Conservation (phyloP, 2,113 vertebrate genomes). For the Sinocyclocheilus maitianheensis region DNA sequence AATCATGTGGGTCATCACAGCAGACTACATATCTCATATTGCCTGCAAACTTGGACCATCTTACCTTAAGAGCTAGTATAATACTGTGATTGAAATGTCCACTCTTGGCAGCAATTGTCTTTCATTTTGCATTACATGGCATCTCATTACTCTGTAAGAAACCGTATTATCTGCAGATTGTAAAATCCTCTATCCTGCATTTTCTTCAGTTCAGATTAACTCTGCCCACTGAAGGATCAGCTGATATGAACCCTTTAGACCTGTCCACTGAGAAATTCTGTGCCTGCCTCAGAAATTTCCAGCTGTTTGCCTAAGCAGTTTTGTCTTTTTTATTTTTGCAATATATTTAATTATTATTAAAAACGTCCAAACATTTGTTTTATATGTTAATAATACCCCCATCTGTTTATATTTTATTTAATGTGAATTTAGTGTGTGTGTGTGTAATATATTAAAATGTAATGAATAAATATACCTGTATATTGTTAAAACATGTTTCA, state of each 20-base stretch:
- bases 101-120: constrained; percentile 24
- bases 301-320: background rate
- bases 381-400: too few species aligned
- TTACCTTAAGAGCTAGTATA: constrained; percentile 5
- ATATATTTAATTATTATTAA: background rate
- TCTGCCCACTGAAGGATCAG: background rate
- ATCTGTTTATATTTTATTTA: too few species aligned
- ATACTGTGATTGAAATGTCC: constrained; percentile 19
- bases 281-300: background rate
- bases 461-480: too few species aligned
- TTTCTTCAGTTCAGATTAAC: constrained; percentile 23
- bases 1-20: background rate
- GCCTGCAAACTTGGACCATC: background rate
- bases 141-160: constrained; percentile 31
- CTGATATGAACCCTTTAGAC: background rate
- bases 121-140: constrained; percentile 1
- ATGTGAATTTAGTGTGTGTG: background rate
- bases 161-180: constrained; percentile 26
- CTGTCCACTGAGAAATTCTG: constrained; percentile 17
- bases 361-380: background rate
- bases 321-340: background rate
- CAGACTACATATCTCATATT: background rate
- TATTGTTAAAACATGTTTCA: background rate
- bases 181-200: constrained; percentile 11
- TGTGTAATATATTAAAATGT: too few species aligned